Base-by-base conservation (phyloP, 2,113 vertebrate species). In the Atractosteus spatula region DNA sequence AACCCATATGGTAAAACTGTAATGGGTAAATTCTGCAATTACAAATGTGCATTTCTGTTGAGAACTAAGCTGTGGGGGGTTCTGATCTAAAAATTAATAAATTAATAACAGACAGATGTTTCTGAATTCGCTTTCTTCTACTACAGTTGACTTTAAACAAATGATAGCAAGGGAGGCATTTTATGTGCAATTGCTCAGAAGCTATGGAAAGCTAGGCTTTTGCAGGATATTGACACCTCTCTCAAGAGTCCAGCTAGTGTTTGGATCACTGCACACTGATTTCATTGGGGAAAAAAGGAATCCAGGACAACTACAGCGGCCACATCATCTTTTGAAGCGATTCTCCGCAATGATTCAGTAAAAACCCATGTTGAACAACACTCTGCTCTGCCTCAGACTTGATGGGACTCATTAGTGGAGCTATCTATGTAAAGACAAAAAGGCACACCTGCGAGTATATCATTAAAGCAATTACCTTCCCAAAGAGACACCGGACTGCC, bases 71-170 rank as follows among this genome's bases (percentile, higher is more conserved):
- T 3, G 51, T 47, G 55, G 67, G 74, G 41, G 17, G 14, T 3
- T 29, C 78, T 73, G 41, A 68, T 80, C 66, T 77, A 65, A 62
- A 71, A 12, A 72, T 72, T 76, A 54, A 67, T 73, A 67, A 57
- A 76, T 77, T 76, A 59, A 70, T 73, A 61, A 74, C 65, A 79
- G 76, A 84, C 85, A 87, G 84, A 81, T 88, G 81, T 68, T 82
- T 70, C 44, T 66, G 76, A 72, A 55, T 76, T 70, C 73, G 73
- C 55, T 75, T 79, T 55, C 42, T 2, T 5, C 61, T 68, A 72
- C 78, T 83, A 80, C 85, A 86, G 73, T 81, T 88, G 84, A 73
- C 71, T 69, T 74, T 74, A 81, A 81, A 86, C 78, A 86, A 86
- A 82, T 78, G 72, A 66, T 67, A 74, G 66, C 66, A 73, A 86